These are phyloP conservation scores for Rotaria magnacalcarata DNA, from an alignment of 2,888 invertebrate species.

Conservation along the genomic window DNA sequence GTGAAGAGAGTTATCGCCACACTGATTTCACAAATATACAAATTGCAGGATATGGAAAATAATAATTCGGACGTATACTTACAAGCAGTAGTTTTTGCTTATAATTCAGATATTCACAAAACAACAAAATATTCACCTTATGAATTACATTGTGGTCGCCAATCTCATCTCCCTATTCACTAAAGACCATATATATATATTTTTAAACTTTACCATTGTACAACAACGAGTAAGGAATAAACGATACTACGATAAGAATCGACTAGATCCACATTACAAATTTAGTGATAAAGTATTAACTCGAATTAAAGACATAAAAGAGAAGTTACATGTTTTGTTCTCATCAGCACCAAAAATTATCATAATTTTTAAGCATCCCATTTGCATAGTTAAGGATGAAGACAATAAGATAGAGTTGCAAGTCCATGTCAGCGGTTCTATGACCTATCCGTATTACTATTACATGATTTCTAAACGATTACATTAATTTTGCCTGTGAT, in stretches of 20 bases:
- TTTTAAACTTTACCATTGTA: neutral
- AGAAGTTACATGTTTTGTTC: neutral
- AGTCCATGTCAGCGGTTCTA: neutral
- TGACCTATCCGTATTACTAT: too few species aligned
- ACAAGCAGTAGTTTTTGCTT: neutral
- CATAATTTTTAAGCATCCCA: neutral
- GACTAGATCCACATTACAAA: neutral
- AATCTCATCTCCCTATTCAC: neutral
- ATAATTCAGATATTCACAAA: neutral
- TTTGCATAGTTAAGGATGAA: neutral
- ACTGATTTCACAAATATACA: neutral
- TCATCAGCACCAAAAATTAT: neutral
- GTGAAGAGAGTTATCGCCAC: neutral
- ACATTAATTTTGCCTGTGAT: too few species aligned
- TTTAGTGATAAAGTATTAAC: neutral
- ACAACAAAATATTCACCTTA: neutral
- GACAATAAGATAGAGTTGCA: neutral
- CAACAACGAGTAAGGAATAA: neutral
- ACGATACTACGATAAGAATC: neutral
- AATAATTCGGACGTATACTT: neutral
- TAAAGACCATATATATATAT: neutral
- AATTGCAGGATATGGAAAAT: neutral
- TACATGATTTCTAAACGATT: too few species aligned
- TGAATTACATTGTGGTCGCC: neutral
- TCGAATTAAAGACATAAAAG: neutral